Conservation (phyloP, 2,888 invertebrate genomes). For the Hololepta plana region DNA sequence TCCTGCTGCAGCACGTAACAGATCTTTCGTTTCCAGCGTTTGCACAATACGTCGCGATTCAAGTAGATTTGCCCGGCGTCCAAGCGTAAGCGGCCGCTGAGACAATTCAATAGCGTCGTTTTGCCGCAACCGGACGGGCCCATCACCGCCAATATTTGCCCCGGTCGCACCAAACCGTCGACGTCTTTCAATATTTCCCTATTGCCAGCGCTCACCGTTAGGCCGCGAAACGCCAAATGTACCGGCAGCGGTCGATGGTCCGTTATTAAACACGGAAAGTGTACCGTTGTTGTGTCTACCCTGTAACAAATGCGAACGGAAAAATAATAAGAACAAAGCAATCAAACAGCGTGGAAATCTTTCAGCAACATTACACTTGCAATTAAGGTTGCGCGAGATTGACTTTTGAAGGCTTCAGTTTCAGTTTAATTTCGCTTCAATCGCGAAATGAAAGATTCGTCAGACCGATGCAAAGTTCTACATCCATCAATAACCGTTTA, state of each 20-base stretch:
- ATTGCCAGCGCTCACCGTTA: conserved; percentile 33
- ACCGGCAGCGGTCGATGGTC: conserved; percentile 37
- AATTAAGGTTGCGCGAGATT: no score
- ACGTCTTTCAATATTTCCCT: conserved; percentile 49
- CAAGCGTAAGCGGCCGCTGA: conserved; percentile 50
- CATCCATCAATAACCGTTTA: no score
- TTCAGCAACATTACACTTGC: no score
- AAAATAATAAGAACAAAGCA: no score
- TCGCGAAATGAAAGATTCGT: no score
- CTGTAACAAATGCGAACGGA: conserved; percentile 24
- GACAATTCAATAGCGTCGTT: conserved; percentile 56
- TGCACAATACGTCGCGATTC: conserved; percentile 30
- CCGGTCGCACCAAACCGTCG: conserved; percentile 55
- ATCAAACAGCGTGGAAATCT: no score
- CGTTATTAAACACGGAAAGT: conserved; percentile 38
- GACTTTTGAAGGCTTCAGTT: no score
- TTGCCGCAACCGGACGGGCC: conserved; percentile 67
- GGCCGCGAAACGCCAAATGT: conserved; percentile 45
- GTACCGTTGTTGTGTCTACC: conserved; percentile 37
- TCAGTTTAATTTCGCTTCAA: no score
- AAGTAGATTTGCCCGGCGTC: conserved; percentile 38
- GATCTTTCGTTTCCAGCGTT: conserved; percentile 53
- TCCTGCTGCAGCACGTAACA: conserved; percentile 72
- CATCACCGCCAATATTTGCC: conserved; percentile 65
- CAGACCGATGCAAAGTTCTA: no score